phyloP scores from a whole-genome alignment of 2,113 vertebrate genomes.

The Chloropsis hardwickii region DNA sequence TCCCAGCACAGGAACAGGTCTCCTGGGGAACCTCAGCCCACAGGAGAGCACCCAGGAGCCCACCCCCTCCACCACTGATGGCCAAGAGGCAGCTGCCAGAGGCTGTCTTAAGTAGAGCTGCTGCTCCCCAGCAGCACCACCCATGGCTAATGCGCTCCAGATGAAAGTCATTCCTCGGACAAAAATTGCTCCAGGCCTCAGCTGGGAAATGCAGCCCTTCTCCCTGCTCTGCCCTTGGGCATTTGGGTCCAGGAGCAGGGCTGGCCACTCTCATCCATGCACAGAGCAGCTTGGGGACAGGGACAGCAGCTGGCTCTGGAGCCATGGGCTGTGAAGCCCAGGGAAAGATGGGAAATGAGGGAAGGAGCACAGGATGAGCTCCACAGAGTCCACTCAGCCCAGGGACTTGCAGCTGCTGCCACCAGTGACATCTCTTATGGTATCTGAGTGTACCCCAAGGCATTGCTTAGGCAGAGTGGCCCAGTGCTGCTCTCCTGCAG shows the following conservation, averaged over 20 bases:
- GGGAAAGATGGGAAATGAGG: background rate
- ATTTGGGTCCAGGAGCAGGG: background rate
- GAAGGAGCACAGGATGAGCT: background rate
- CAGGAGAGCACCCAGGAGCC: background rate
- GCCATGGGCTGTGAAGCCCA: background rate
- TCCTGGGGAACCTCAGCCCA: background rate
- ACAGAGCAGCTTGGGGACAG: accelerated
- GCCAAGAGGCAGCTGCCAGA: background rate
- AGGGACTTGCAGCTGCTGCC: background rate
- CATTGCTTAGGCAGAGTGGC: background rate
- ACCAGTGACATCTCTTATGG: background rate
- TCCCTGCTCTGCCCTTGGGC: background rate
- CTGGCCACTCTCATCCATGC: accelerated
- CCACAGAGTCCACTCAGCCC: background rate
- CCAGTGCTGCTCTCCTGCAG: background rate
- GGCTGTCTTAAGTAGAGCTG: background rate
- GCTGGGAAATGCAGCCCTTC: background rate
- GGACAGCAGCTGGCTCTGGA: background rate
- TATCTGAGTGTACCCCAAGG: accelerated
- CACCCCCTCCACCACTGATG: background rate
- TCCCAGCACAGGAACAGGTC: background rate
- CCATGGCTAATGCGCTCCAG: conserved; percentile 40
- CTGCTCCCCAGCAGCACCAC: conserved; percentile 27
- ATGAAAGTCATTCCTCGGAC: background rate
- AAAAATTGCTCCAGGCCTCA: conserved; percentile 9